A percentile compares a stretch with the other conserved stretches of the same genome.
Evolutionary conservation across 2,888 invertebrate species (phyloP).

Genomic region (Dioctria rufipes): DNA sequence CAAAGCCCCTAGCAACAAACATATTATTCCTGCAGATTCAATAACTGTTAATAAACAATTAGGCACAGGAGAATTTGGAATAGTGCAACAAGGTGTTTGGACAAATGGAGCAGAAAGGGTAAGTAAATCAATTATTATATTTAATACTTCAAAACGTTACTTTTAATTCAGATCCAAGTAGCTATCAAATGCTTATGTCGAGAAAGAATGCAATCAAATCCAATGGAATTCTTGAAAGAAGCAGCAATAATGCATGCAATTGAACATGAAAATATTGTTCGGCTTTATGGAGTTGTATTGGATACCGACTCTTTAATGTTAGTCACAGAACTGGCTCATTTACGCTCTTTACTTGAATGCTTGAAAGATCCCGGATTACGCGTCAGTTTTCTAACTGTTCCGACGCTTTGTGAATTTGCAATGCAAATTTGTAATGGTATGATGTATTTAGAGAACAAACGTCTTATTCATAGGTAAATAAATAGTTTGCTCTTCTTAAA

Average conservation of each 20-base stretch:
- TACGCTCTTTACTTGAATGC: constrained; percentile 95
- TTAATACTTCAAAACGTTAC: background rate
- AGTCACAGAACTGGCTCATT: constrained; percentile 93
- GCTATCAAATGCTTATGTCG: constrained; percentile 97
- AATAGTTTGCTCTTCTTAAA: background rate
- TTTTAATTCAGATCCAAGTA: constrained; percentile 83
- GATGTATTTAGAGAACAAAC: constrained; percentile 96
- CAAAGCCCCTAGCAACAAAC: constrained; percentile 78
- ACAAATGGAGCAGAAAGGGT: constrained; percentile 94
- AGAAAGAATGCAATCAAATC: constrained; percentile 96
- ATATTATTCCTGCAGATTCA: constrained; percentile 91
- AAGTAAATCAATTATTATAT: constrained; percentile 60
- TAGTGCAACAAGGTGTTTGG: constrained; percentile 98
- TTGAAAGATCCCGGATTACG: constrained; percentile 93
- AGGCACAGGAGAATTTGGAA: constrained; percentile 97
- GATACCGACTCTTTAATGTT: constrained; percentile 89
- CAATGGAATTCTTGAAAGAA: constrained; percentile 97
- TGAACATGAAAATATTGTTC: constrained; percentile 96
- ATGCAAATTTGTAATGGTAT: constrained; percentile 98
- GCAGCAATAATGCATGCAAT: constrained; percentile 99
- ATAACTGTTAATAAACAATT: constrained; percentile 95
- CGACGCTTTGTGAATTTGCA: constrained; percentile 94
- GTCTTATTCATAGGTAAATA: constrained; percentile 90
- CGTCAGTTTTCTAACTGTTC: constrained; percentile 90
- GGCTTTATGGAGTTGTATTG: constrained; percentile 97